phyloP scores from a whole-genome alignment of 2,113 vertebrate species.

The Lynx canadensis region DNA sequence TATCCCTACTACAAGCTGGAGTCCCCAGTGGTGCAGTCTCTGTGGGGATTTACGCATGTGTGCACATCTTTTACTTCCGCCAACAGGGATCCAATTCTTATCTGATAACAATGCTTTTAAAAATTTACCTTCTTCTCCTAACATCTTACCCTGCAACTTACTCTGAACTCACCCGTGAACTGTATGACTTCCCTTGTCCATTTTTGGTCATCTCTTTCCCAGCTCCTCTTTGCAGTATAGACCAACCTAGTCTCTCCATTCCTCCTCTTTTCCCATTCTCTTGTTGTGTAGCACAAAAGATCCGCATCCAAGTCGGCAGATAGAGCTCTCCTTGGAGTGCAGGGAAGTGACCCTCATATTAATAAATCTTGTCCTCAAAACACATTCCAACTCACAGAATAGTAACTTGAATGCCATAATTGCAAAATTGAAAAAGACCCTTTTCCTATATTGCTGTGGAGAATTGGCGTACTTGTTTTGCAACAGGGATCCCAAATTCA shows the following conservation, averaged over 20 bases:
- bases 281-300: not conserved
- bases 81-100: not conserved
- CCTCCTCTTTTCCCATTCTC: not conserved
- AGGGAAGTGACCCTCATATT: not conserved
- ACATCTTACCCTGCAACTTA: not conserved
- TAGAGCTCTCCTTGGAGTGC: not conserved
- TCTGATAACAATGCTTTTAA: not conserved
- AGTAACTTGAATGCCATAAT: not conserved
- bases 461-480: not conserved
- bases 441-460: not conserved
- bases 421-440: not conserved
- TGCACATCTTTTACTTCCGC: not conserved
- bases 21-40: not conserved
- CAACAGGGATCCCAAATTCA: not conserved
- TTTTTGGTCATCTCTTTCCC: not conserved
- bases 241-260: not conserved
- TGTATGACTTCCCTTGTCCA: not conserved
- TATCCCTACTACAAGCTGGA: not conserved
- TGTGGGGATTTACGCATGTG: not conserved
- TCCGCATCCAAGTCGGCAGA: not conserved
- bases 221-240: not conserved
- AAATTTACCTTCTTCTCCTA: not conserved
- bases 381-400: not conserved
- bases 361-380: slow-evolving; percentile 18
- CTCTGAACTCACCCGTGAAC: not conserved